These are phyloP conservation scores for Scartelaos histophorus DNA, from an alignment of 2,113 vertebrate species.

Conservation along the genomic window DNA sequence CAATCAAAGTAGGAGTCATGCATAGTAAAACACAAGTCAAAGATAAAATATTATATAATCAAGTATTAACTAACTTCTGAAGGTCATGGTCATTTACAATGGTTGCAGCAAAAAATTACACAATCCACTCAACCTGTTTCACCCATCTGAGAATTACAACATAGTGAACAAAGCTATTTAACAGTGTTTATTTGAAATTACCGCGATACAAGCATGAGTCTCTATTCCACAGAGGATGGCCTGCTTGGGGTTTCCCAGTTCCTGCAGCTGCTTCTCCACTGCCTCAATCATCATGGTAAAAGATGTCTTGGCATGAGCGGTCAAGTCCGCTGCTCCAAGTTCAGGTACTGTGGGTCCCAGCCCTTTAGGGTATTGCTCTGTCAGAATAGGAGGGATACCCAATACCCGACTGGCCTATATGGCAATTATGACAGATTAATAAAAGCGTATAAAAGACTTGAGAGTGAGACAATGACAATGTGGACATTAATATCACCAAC, in stretches of 20 bases:
- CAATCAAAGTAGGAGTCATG: not conserved
- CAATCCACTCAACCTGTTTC: not conserved
- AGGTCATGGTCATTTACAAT: conserved; percentile 4
- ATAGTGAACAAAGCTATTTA: not conserved
- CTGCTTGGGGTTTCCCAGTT: conserved; percentile 72
- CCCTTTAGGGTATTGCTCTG: conserved; percentile 88
- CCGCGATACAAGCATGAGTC: conserved; percentile 86
- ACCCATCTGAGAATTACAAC: not conserved
- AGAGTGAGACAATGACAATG: not conserved
- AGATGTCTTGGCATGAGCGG: conserved; percentile 79
- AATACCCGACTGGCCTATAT: conserved; percentile 78
- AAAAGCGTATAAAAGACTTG: not conserved
- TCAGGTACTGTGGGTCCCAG: conserved; percentile 87
- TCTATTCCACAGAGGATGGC: conserved; percentile 88
- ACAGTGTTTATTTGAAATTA: conserved; percentile 48
- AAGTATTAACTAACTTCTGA: not conserved
- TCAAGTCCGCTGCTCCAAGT: conserved; percentile 78
- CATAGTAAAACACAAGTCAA: not conserved
- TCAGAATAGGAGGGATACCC: conserved; percentile 79
- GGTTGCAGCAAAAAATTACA: not conserved
- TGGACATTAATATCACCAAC: conserved; percentile 51
- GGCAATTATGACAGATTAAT: not conserved
- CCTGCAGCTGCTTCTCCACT: conserved; percentile 74
- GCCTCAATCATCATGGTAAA: conserved; percentile 86
- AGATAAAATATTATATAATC: not conserved